These are phyloP conservation scores for Petrocephalus schoutedeni DNA, from an alignment of 2,797 vertebrate species.

Conservation along the genomic window DNA sequence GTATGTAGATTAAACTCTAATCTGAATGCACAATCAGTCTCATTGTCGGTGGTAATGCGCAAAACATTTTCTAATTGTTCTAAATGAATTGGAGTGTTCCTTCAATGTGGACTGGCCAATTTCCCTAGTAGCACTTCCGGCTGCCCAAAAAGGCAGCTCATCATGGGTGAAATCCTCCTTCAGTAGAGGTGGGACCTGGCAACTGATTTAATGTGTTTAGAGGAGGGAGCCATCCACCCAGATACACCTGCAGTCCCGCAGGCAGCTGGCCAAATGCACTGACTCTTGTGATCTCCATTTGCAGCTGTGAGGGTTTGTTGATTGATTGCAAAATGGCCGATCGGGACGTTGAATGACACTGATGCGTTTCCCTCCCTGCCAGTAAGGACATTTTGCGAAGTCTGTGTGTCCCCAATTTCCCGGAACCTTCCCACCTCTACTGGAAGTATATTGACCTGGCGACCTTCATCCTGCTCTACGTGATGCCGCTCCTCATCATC, in stretches of 20 bases:
- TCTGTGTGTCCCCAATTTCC: conserved; percentile 84
- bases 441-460: conserved; percentile 87
- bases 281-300: not conserved
- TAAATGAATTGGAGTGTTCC: not conserved
- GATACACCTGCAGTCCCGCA: not conserved
- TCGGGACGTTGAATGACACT: not conserved
- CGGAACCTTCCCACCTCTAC: conserved; percentile 83
- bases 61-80: not conserved
- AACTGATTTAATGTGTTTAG: not conserved
- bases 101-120: not conserved
- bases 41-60: not conserved
- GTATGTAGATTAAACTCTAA: not conserved
- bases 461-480: conserved; percentile 82
- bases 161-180: not conserved
- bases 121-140: not conserved
- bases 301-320: not conserved
- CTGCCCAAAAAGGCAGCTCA: not conserved
- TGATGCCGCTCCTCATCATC: conserved; percentile 84
- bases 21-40: not conserved
- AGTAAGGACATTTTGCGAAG: conserved; percentile 75
- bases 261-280: not conserved
- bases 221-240: not conserved
- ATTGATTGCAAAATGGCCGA: not conserved
- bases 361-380: conserved; percentile 7
- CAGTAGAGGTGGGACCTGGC: not conserved